Evolutionary conservation across 2,797 vertebrate species (phyloP).

Genomic region (Sphenodon punctatus): DNA sequence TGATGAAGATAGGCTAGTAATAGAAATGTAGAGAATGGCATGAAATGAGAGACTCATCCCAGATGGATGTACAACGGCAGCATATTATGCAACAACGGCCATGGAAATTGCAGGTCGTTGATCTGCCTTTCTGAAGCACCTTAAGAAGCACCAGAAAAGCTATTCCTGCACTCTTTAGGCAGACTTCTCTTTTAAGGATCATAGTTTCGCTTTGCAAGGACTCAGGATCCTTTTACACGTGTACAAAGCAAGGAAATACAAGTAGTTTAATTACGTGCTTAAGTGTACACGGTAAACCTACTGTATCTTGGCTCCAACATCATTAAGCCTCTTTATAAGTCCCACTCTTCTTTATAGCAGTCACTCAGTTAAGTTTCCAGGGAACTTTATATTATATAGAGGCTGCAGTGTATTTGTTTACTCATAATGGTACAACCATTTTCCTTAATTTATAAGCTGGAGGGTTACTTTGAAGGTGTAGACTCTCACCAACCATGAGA

Average conservation of each 20-base stretch:
- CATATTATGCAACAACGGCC: neutral
- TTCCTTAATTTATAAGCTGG: neutral
- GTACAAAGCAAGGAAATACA: neutral
- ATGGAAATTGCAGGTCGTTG: accelerated
- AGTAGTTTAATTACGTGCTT: neutral
- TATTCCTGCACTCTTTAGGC: conserved; percentile 34
- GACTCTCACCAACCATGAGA: neutral
- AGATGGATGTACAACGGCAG: neutral
- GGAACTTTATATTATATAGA: neutral
- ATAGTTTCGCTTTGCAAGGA: conserved; percentile 7
- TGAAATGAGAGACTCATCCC: neutral
- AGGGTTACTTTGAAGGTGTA: neutral
- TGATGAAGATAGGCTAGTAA: conserved; percentile 80
- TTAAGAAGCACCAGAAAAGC: conserved; percentile 48
- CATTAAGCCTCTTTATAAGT: neutral
- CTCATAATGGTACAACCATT: neutral
- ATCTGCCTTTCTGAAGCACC: neutral
- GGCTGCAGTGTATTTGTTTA: neutral
- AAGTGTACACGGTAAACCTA: neutral
- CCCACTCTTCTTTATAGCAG: neutral
- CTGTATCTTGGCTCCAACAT: neutral
- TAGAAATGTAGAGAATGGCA: conserved; percentile 71
- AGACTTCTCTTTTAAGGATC: conserved; percentile 3
- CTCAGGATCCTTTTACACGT: neutral
- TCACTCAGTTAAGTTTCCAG: neutral